Evolutionary conservation across 2,113 vertebrate genomes (phyloP), one percentile per base, ranked within the genome.

Genomic region (Pungitius pungitius): DNA sequence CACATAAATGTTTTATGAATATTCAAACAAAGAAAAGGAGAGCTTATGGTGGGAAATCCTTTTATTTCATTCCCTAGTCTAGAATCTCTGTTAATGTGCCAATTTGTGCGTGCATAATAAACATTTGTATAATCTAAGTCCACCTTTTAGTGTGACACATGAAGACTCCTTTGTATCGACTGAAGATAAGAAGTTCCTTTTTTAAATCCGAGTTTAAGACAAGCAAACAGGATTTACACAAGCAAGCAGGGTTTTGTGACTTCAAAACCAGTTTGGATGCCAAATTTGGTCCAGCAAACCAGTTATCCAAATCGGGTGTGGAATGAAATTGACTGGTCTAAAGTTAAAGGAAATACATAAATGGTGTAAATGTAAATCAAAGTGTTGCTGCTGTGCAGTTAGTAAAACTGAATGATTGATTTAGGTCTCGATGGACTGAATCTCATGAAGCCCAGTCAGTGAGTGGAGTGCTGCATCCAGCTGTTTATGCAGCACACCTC

Each of bases 11-110:
- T 0, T 8, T 65, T 58, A 80, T 81, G 54, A 83, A 81, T 82
- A 86, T 84, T 69, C 57, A 72, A 84, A 80, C 80, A n/a, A 52
- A 27, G 10, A 27, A 67, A 65, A 60, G 52, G 49, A 42, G 17
- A 61, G 45, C 20, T 0, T 78, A 40, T 60, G 35, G 66, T 73
- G 59, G 54, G 22, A 73, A 69, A 63, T 37, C 51, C 69, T 82
- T 85, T 79, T 15, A 82, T 74, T 82, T 73, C 3, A 58, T 84
- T 73, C 37, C 4, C 35, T 2, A 11, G 30, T 49, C 17, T 47
- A 3, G n/a, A 26, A 56, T 69, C 10, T 37, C 0, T 52, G 9
- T 30, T 60, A 1, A 59, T 60, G 45, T 52, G 18, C n/a, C 17
- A 15, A 37, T 45, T 9, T 74, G 12, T 45, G 1, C 42, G 13